Base-by-base conservation (phyloP, 2,113 vertebrate genomes). In the Sphyrna mokarran region DNA sequence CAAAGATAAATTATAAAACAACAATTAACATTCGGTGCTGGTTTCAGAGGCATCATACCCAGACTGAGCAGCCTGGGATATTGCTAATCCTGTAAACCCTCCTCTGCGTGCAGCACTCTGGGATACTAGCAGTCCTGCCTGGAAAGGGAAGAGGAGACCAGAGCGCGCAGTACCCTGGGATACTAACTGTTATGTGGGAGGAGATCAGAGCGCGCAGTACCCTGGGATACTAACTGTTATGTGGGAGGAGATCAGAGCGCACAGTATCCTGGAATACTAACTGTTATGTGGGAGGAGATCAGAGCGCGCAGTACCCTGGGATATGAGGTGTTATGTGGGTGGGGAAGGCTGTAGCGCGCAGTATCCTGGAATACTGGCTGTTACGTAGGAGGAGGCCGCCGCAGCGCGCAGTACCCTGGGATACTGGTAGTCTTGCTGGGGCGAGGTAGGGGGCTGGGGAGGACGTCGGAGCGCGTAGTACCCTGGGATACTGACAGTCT, bases 321-420 rank as follows among this genome's bases (percentile, higher is more conserved):
- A 94, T 94, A 94, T n/a, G n/a, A n/a, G n/a, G n/a, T 40, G 83
- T 20, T 40, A 0, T 6, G 83, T 26, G 0, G 29, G 54, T 2
- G 1, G 72, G 43, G 43, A 48, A n/a, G n/a, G n/a, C n/a, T n/a
- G n/a, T n/a, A n/a, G n/a, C n/a, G n/a, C n/a, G n/a, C n/a, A n/a
- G n/a, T n/a, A n/a, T n/a, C 9, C 61, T 63, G 66, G 66, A 16
- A 66, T 66, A 18, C 66, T 63, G 66, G 66, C 10, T 40, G 83
- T 20, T 40, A 0, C 0, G 83, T 23, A 0, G 29, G 54, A 9
- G 0, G 72, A 1, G 26, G 0, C 6, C 1, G 29, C 7, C 18
- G 37, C 40, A 16, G 86, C 43, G 48, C 48, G 10, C 86, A 58
- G 90, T 63, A 94, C 18, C 58, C 16, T 94, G 61, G 61, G 63